These are phyloP conservation scores for Synanthedon formicaeformis DNA, from an alignment of 2,888 invertebrate species.

Conservation along the genomic window DNA sequence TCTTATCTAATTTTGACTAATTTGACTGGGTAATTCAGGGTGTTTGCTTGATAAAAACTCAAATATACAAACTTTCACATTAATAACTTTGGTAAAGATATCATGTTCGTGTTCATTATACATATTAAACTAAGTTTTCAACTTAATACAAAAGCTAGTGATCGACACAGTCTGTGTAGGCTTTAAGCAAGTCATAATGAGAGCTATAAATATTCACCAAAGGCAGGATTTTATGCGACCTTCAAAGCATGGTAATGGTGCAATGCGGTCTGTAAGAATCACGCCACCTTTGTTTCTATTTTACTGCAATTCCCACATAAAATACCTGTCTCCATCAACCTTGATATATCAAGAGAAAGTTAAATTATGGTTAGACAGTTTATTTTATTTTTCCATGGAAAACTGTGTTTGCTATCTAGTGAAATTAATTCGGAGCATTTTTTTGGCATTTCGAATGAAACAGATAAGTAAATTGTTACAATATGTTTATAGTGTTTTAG, in stretches of 20 bases:
- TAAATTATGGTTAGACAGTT: not conserved
- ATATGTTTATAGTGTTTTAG: no score
- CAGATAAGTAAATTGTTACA: no score
- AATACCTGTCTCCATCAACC: constrained; percentile 22
- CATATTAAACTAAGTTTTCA: not conserved
- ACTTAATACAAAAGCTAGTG: not conserved
- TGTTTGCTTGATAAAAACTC: no score
- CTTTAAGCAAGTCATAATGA: not conserved
- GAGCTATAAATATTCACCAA: not conserved
- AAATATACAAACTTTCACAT: no score
- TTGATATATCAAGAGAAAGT: constrained; percentile 22
- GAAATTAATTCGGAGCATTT: no score
- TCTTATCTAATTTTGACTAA: no score
- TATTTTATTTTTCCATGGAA: not conserved
- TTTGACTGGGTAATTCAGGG: no score
- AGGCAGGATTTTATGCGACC: constrained; percentile 42
- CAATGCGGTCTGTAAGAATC: constrained; percentile 48
- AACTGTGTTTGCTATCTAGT: not conserved
- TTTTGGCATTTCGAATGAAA: no score
- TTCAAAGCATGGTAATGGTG: constrained; percentile 39
- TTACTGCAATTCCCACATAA: constrained; percentile 35
- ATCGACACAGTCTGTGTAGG: not conserved
- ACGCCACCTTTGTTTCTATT: constrained; percentile 39
- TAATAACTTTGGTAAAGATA: no score
- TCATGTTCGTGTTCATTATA: no score